A percentile compares a stretch with the other conserved stretches of the same genome.
Evolutionary conservation across 1,140 invertebrate genomes (phyloP).

Genomic region (Cydia strobilella): DNA sequence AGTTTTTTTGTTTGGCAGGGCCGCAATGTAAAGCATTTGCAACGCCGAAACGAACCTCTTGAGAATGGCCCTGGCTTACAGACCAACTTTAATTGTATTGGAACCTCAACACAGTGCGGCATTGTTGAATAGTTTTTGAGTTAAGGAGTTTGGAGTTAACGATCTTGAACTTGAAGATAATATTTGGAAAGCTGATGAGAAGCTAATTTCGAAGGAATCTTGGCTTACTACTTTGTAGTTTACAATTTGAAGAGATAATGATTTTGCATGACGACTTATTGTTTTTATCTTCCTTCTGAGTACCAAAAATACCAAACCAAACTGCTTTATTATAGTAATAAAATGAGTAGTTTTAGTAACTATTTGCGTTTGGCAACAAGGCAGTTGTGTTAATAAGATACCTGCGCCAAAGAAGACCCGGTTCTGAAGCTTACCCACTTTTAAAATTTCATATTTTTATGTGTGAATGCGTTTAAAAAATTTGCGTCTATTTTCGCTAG

Average conservation of each 20-base stretch:
- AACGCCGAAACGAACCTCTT: neutral
- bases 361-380: too few species aligned
- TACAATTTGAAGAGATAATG: neutral
- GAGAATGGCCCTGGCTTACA: neutral
- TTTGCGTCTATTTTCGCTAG: too few species aligned
- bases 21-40: neutral
- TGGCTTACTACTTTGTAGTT: neutral
- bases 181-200: neutral
- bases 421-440: too few species aligned
- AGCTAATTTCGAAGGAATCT: neutral
- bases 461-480: too few species aligned
- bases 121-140: slow-evolving; percentile 26
- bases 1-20: neutral
- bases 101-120: slow-evolving; percentile 8
- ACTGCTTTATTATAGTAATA: neutral
- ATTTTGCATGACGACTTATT: neutral
- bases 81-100: slow-evolving; percentile 23
- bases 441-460: too few species aligned
- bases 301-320: neutral
- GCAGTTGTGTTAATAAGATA: too few species aligned
- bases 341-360: neutral
- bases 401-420: too few species aligned
- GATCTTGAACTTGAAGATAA: neutral
- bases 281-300: neutral
- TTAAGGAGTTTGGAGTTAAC: slow-evolving; percentile 4